Base-by-base conservation (phyloP, 2,113 vertebrate species). In the Antennarius striatus region DNA sequence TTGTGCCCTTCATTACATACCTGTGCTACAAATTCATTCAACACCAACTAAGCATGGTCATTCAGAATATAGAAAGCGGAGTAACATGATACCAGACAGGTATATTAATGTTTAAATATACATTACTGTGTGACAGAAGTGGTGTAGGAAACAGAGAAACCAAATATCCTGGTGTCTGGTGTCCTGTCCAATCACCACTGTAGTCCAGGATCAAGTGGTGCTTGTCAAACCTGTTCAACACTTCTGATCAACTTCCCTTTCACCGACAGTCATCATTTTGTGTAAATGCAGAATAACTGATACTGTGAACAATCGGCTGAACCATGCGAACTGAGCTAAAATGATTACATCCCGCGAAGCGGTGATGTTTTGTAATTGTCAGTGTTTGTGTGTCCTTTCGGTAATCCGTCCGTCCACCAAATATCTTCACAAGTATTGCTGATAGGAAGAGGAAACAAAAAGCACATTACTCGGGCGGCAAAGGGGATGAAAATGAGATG, bases 41-140 rank as follows among this genome's bases (percentile, higher is more conserved):
- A n/a, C 42, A n/a, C 3, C 16, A 36, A 39, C 53, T 22, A 4
- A 17, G 12, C 5, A 0, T 6, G 13, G 40, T 51, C 32, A 9
- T 49, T 36, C 22, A 32, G 12, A 55, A 46, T 6, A n/a, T 43
- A 59, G 39, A 10, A 61, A 59, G 42, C 11, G 7, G 36, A 64
- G 63, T 68, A 70, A 72, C 10, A 10, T 51, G 60, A 75, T 47
- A 45, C 61, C 15, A 17, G 0, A 12, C 6, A 49, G 58, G 9
- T 9, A 3, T 57, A 73, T 64, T 14, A 62, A 77, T 73, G 68
- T 70, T 86, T 73, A 55, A 78, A 12, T 32, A 48, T 16, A 57
- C 48, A 16, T 15, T 7, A 13, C 58, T 10, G 9, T 54, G 59
- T 52, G 63, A 47, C 42, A 10, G 30, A 29, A 53, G 29, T 60